Base-by-base conservation (phyloP, 2,797 vertebrate species). In the Hylomyscus alleni region DNA sequence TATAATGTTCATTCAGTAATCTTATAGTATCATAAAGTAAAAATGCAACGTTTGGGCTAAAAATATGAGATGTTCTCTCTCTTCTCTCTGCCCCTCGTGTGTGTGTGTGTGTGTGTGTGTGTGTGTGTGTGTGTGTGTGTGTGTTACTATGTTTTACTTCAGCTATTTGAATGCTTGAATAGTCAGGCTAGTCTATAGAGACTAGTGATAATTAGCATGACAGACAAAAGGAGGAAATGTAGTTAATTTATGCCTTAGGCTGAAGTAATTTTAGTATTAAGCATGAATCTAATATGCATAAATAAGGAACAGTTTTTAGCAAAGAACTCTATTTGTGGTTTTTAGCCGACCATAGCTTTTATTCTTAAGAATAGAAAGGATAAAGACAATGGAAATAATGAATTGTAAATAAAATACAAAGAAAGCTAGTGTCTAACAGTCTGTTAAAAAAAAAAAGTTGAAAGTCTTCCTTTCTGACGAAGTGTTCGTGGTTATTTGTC, bases 201-300 rank as follows among this genome's bases (percentile, higher is more conserved):
- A 95, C 88, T 88, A 60, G 72, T 86, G 65, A 73, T 90, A 93
- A 97, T 97, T 97, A 96, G 44, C 34, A 65, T 86, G 81, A 95
- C 73, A 97, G 60, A 93, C 47, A 91, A 96, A 97, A 96, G 26
- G 34, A 96, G 31, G 6, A 94, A 95, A 97, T 75, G 62, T 26
- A 95, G 65, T 91, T n/a, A 81, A 52, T 77, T 97, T 77, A 81
- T 81, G 75, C 94, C 93, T 91, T 47, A 22, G 87, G 89, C 75
- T 94, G 77, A 95, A 91, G 89, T 91, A 95, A 97, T 94, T 97
- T 97, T 88, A 93, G 29, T 87, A 34, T 97, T 97, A 96, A 97
- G 22, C 89, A 97, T 93, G n/a, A 96, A 90, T 96, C 58, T 96
- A 95, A 95, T 95, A 97, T 97, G 47, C 87, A 93, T 93, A 94